Evolutionary conservation across 2,888 invertebrate species (phyloP).

Genomic region (Philonicus albiceps): DNA sequence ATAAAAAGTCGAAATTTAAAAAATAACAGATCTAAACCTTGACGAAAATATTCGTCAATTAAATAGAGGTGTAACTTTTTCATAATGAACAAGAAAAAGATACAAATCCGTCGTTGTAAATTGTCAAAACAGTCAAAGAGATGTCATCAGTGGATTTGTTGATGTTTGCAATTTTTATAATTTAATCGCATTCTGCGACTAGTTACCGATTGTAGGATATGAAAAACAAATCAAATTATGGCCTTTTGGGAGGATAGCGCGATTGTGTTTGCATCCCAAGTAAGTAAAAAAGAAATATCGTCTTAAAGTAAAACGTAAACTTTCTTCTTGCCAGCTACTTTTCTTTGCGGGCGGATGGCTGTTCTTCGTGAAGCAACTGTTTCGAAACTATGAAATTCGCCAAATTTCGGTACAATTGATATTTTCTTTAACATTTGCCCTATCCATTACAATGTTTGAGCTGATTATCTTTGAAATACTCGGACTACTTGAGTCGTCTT

Average conservation of each 20-base stretch:
- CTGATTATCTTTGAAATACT: conserved; percentile 99
- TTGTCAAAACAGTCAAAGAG: neutral
- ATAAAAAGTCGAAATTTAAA: neutral
- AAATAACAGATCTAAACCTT: neutral
- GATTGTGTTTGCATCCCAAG: conserved; percentile 84
- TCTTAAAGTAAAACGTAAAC: neutral
- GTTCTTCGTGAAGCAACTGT: conserved; percentile 96
- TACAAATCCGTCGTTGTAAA: neutral
- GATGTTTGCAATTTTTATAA: neutral
- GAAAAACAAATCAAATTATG: conserved; percentile 65
- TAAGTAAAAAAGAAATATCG: conserved; percentile 57
- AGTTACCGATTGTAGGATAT: neutral
- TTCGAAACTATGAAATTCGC: conserved; percentile 96
- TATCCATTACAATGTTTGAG: conserved; percentile 99
- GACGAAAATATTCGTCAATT: neutral
- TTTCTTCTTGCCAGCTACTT: conserved; percentile 70
- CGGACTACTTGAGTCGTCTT: conserved; percentile 91
- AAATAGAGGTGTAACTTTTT: neutral
- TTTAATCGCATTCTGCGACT: neutral
- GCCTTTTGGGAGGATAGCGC: conserved; percentile 84
- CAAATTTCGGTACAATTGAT: conserved; percentile 93
- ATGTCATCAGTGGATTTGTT: neutral
- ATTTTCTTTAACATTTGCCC: conserved; percentile 93
- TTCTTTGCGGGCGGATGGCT: conserved; percentile 98
- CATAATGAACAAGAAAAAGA: neutral